Percentiles rank a stretch among this genome's conserved stretches.
phyloP scores from a whole-genome alignment of 2,888 invertebrate species.

The Neoscelio sp. region DNA sequence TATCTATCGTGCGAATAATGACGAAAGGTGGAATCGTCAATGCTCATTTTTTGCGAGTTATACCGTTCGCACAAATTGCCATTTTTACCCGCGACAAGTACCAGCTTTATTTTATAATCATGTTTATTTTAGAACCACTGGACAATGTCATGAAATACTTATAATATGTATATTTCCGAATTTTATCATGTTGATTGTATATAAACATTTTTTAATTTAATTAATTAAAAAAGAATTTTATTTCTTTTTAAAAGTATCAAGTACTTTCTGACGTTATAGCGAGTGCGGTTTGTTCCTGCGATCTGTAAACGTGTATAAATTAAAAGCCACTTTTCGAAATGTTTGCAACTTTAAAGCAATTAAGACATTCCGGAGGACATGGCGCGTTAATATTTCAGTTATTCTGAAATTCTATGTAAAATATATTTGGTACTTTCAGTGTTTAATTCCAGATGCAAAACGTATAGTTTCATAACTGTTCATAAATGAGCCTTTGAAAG shows the following conservation, averaged over 20 bases:
- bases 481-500: too few species aligned
- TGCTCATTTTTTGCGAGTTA: slow-evolving; percentile 42
- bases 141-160: too few species aligned
- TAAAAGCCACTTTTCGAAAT: slow-evolving; percentile 56
- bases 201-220: slow-evolving; percentile 42
- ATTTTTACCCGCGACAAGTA: too few species aligned
- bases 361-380: not conserved
- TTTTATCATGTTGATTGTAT: slow-evolving; percentile 31
- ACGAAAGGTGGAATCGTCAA: slow-evolving; percentile 12
- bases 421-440: too few species aligned
- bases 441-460: too few species aligned
- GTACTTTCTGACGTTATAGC: slow-evolving; percentile 55
- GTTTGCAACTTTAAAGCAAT: not conserved
- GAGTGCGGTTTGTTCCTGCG: slow-evolving; percentile 68
- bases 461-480: too few species aligned
- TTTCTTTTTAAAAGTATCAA: slow-evolving; percentile 47
- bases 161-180: not conserved
- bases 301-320: slow-evolving; percentile 60
- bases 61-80: slow-evolving; percentile 55
- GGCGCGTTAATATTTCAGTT: not conserved
- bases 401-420: not conserved
- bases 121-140: too few species aligned
- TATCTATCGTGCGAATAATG: slow-evolving; percentile 38
- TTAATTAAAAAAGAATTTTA: slow-evolving; percentile 27
- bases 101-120: too few species aligned